Evolutionary conservation across 2,888 invertebrate genomes (phyloP).

Genomic region (Acronicta aceris): DNA sequence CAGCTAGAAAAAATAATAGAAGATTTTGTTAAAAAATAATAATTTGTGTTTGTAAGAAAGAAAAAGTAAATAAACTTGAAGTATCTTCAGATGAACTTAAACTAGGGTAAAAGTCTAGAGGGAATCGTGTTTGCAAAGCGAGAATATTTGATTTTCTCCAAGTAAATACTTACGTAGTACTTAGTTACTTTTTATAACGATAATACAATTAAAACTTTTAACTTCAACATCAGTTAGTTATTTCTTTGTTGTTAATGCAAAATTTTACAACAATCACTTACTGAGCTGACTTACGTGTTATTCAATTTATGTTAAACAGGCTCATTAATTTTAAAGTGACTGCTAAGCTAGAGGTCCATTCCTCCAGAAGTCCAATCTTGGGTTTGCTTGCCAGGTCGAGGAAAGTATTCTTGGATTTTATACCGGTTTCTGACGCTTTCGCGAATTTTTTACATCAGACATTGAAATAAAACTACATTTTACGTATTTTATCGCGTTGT

Average conservation of each 20-base stretch:
- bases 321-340: too few relatives aligned
- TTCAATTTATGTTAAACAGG: too few relatives aligned
- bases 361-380: too few relatives aligned
- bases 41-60: constrained; percentile 11
- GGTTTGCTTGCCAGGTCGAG: too few relatives aligned
- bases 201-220: constrained; percentile 34
- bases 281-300: too few relatives aligned
- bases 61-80: constrained; percentile 29
- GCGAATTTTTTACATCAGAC: too few relatives aligned
- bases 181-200: constrained; percentile 20
- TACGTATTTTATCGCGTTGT: too few relatives aligned
- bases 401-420: too few relatives aligned
- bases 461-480: too few relatives aligned
- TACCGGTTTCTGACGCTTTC: too few relatives aligned
- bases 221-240: not conserved
- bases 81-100: constrained; percentile 26
- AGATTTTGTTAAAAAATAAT: not conserved
- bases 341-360: too few relatives aligned
- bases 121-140: constrained; percentile 15
- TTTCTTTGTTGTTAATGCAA: not conserved
- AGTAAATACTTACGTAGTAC: constrained; percentile 27
- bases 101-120: constrained; percentile 28
- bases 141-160: constrained; percentile 32
- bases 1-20: not conserved
- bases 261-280: not conserved